Base-by-base conservation (phyloP, 2,113 vertebrate species). In the Scalopus aquaticus region DNA sequence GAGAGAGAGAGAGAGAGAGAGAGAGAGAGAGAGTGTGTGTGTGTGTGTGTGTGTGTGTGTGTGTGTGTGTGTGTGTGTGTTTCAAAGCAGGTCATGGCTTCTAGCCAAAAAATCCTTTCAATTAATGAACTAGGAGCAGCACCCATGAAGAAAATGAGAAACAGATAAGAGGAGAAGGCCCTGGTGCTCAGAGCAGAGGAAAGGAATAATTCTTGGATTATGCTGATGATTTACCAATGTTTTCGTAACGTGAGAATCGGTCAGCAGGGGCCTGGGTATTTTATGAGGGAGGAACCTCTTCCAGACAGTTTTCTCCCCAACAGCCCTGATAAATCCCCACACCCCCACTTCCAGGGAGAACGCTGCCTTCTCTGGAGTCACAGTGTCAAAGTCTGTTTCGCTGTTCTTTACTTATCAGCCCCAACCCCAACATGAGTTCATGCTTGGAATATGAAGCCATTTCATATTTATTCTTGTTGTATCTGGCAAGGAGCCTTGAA, bases 401-500 rank as follows among this genome's bases (percentile, higher is more conserved):
- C 60, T 91, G 1, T 26, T 94, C 90, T 56, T 44, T 88, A 9
- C 96, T 96, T 96, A 95, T 97, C 97, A 95, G 28, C 94, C 85
- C 9, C 95, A 95, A 95, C 82, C 90, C 92, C 93, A 95, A 83
- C 88, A 72, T 96, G 84, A 90, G 94, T 95, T 97, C 88, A 74
- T 97, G 97, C 95, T 94, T 97, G 96, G 95, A 97, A 94, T 96
- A 95, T 96, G 91, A 96, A 97, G 93, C 96, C 96, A 97, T 97
- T 93, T 96, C 96, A 10, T 97, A 97, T 98, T 98, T 97, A 88
- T 93, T 96, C 90, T 97, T 98, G 96, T 96, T 98, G 32, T 96
- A 89, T 97, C 96, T 98, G 98, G 97, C 97, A 98, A 78, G 81
- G 92, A 96, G 96, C 96, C 95, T 96, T 58, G n/a, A 91, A 81